These are phyloP conservation scores for Tragelaphus eurycerus DNA, from an alignment of 2,797 vertebrate species.

Conservation along the genomic window DNA sequence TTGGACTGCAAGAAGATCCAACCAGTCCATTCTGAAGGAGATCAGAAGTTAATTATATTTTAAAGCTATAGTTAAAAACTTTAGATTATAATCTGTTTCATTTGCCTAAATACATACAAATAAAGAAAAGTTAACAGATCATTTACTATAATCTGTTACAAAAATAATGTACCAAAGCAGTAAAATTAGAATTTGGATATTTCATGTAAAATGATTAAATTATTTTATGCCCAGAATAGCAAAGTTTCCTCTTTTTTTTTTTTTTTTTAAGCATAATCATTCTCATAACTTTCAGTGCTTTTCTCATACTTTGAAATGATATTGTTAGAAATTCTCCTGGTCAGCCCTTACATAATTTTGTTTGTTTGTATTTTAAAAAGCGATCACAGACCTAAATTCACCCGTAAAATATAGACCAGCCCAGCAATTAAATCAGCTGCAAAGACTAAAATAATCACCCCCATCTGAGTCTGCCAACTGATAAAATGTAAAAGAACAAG, in stretches of 20 bases:
- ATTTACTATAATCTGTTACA: neutral
- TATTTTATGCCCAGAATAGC: neutral
- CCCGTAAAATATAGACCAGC: neutral
- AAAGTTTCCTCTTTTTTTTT: neutral
- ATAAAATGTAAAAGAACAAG: neutral
- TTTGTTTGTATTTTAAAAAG: neutral
- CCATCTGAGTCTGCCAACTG: neutral
- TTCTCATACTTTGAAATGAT: neutral
- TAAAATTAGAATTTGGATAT: neutral
- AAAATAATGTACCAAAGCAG: neutral
- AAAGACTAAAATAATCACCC: neutral
- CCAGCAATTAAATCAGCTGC: neutral
- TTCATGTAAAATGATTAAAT: neutral
- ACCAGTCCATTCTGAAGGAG: too few relatives aligned
- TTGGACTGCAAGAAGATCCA: too few relatives aligned
- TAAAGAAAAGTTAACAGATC: neutral
- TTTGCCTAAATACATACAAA: neutral
- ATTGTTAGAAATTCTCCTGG: neutral
- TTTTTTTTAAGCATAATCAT: neutral
- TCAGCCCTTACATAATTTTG: neutral
- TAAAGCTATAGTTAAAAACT: neutral
- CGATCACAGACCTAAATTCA: neutral
- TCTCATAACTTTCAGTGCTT: neutral
- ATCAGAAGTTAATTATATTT: neutral
- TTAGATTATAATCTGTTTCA: neutral